Evolutionary conservation across 2,888 invertebrate species (phyloP).

Genomic region (Auanema freiburgensis): DNA sequence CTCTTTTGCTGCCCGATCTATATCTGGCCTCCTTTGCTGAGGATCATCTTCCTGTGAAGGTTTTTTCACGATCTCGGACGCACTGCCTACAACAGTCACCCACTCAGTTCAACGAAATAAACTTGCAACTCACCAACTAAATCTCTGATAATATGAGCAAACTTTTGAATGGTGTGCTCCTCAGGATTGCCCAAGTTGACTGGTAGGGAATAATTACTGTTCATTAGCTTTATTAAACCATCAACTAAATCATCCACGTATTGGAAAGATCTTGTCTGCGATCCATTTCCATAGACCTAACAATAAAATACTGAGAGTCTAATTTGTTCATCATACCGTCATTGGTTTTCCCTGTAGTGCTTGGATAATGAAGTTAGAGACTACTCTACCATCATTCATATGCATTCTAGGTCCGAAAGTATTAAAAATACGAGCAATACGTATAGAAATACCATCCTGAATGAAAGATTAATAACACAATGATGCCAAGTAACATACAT

Average conservation of each 20-base stretch:
- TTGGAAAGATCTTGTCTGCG: slow-evolving; percentile 87
- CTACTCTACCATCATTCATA: slow-evolving; percentile 95
- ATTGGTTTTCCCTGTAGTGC: slow-evolving; percentile 90
- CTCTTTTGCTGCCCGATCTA: slow-evolving; percentile 80
- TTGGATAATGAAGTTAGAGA: slow-evolving; percentile 96
- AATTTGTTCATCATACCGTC: slow-evolving; percentile 72
- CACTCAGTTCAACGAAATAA: slow-evolving; percentile 1
- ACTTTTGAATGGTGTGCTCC: slow-evolving; percentile 87
- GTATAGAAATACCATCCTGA: slow-evolving; percentile 86
- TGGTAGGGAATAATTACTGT: slow-evolving; percentile 84
- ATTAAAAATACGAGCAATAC: slow-evolving; percentile 97
- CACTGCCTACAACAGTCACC: slow-evolving; percentile 72
- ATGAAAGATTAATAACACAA: slow-evolving; percentile 6
- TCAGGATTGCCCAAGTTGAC: slow-evolving; percentile 97
- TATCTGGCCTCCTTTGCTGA: slow-evolving; percentile 88
- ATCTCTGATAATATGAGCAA: slow-evolving; percentile 68
- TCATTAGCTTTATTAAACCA: slow-evolving; percentile 88
- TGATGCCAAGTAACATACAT: slow-evolving; percentile 64
- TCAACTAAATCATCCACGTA: slow-evolving; percentile 96
- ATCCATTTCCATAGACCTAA: slow-evolving; percentile 70
- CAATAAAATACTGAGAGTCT: slow-evolving; percentile 7
- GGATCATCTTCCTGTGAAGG: slow-evolving; percentile 94
- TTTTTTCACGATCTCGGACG: slow-evolving; percentile 80
- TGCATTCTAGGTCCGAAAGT: slow-evolving; percentile 99
- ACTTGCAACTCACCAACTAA: slow-evolving; percentile 66